Conservation (phyloP, 2,797 vertebrate species). For the Trachurus trachurus region DNA sequence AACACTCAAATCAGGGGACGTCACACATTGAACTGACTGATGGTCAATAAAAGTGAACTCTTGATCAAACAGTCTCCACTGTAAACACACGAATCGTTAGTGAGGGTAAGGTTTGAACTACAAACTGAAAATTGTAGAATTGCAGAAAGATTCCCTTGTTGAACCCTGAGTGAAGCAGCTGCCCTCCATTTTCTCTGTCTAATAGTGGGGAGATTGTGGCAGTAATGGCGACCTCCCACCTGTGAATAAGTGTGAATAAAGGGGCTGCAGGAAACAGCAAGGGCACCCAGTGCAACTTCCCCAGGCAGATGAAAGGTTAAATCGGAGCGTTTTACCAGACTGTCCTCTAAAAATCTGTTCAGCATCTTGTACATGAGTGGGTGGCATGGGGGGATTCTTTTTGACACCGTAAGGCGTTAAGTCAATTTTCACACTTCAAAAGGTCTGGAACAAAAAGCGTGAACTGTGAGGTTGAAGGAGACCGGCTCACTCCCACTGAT, state of each 20-base stretch:
- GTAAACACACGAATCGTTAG: slow-evolving; percentile 4
- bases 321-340: slow-evolving; percentile 1
- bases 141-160: slow-evolving; percentile 29
- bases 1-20: background rate
- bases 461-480: slow-evolving; percentile 41
- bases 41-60: background rate
- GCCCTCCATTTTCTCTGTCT: slow-evolving; percentile 34
- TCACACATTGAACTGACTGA: background rate
- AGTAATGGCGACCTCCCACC: slow-evolving; percentile 48
- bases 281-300: slow-evolving; percentile 23
- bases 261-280: slow-evolving; percentile 22
- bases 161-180: slow-evolving; percentile 53
- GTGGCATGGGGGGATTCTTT: slow-evolving; percentile 55
- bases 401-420: slow-evolving; percentile 52
- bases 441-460: slow-evolving; percentile 64
- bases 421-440: slow-evolving; percentile 75
- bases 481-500: slow-evolving; percentile 24
- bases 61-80: background rate
- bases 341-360: slow-evolving; percentile 43
- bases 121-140: slow-evolving; percentile 10
- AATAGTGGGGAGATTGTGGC: slow-evolving; percentile 17
- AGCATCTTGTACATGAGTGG: slow-evolving; percentile 46
- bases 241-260: slow-evolving; percentile 60
- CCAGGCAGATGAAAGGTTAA: slow-evolving; percentile 45
- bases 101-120: slow-evolving; percentile 14